Evolutionary conservation across 2,113 vertebrate genomes (phyloP).

Genomic region (Cyphomyrus discorhynchus): DNA sequence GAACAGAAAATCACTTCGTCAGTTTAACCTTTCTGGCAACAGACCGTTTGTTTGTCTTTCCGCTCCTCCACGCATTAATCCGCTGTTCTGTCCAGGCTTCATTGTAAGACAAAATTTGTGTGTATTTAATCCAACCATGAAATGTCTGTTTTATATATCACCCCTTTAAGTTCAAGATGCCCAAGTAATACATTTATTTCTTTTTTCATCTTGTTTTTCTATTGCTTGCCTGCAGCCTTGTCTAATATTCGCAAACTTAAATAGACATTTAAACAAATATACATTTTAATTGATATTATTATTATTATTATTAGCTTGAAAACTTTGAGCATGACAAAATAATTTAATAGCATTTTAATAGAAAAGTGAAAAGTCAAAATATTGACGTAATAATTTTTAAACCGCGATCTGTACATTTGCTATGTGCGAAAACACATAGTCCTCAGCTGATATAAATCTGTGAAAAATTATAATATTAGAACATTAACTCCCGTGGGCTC

Average conservation of each 20-base stretch:
- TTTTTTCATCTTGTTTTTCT: not conserved
- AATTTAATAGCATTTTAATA: not conserved
- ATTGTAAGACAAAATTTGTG: constrained; percentile 44
- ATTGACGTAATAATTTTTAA: not conserved
- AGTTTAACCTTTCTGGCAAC: constrained; percentile 32
- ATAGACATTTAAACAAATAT: not conserved
- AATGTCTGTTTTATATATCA: constrained; percentile 1
- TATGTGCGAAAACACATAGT: not conserved
- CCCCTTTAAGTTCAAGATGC: not conserved
- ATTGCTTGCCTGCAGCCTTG: not conserved
- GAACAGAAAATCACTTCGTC: constrained; percentile 51
- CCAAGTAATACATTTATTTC: not conserved
- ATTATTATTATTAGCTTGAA: not conserved
- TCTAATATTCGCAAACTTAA: not conserved
- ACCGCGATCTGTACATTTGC: not conserved
- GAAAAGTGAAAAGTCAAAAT: not conserved
- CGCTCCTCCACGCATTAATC: constrained; percentile 53
- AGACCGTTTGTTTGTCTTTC: constrained; percentile 55
- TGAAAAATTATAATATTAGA: not conserved
- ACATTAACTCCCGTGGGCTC: constrained; percentile 1
- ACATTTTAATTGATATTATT: not conserved
- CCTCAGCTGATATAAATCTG: not conserved
- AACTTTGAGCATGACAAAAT: not conserved
- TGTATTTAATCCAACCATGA: constrained; percentile 16
- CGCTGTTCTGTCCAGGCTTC: constrained; percentile 53